A percentile compares a stretch with the other conserved stretches of the same genome.
phyloP scores from a whole-genome alignment of 2,888 invertebrate species.

The Acanthosepion esculentum region DNA sequence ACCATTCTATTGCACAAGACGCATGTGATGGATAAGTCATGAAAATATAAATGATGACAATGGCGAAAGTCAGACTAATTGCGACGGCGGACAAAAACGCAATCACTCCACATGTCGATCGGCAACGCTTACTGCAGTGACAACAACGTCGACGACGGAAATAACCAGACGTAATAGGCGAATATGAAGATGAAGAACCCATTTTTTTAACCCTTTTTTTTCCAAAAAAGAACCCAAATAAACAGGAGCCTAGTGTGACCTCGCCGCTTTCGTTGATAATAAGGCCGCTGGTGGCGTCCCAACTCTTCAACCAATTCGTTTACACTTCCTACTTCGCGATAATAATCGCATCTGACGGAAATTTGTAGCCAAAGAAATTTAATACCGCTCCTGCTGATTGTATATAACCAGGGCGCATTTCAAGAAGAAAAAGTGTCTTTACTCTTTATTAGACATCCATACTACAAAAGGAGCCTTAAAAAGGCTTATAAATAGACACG shows the following conservation, averaged over 20 bases:
- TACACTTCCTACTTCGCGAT: no score
- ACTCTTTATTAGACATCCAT: no score
- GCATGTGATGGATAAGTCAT: background rate
- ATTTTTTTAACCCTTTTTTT: no score
- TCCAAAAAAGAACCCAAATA: background rate
- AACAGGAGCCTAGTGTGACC: background rate
- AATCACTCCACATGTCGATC: background rate
- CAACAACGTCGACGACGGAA: background rate
- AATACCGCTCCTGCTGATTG: no score
- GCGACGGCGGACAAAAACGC: background rate
- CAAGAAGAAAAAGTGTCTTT: no score
- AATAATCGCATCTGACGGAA: no score
- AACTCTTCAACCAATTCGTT: background rate
- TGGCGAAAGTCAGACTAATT: background rate
- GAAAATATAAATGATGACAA: background rate
- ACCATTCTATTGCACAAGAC: conserved; percentile 41
- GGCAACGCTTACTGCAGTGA: background rate
- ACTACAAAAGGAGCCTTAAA: no score
- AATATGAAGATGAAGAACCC: background rate
- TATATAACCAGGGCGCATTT: no score
- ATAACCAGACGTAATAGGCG: background rate
- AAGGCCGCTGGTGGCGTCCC: background rate
- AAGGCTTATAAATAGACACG: no score
- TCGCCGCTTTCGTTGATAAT: no score
- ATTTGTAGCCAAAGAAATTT: no score